phyloP scores from a whole-genome alignment of 2,113 vertebrate species.

The Malaclemys terrapin region DNA sequence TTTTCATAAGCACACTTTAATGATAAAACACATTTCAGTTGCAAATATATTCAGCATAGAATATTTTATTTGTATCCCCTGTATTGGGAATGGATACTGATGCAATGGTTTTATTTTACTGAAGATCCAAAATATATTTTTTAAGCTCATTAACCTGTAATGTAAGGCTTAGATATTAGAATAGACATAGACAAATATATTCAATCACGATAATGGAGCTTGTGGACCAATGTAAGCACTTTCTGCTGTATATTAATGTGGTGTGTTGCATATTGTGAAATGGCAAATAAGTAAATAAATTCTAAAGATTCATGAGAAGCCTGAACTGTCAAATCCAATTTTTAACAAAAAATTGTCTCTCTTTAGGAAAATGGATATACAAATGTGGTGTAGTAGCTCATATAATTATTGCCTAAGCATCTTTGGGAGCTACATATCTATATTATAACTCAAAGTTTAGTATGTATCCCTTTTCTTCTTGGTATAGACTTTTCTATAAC shows the following conservation, averaged over 20 bases:
- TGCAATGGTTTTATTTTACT: background rate
- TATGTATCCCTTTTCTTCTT: background rate
- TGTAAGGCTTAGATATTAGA: constrained; percentile 7
- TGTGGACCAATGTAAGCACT: background rate
- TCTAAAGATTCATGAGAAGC: constrained; percentile 24
- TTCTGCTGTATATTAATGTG: constrained; percentile 7
- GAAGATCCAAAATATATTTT: background rate
- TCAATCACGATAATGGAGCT: constrained; percentile 18
- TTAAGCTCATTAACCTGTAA: constrained; percentile 6
- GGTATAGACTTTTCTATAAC: background rate
- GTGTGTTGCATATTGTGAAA: background rate
- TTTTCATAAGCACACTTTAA: background rate
- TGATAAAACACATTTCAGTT: background rate
- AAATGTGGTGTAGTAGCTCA: background rate
- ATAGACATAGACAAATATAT: constrained; percentile 16
- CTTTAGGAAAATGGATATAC: background rate
- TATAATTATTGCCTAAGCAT: background rate
- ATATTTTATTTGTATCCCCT: background rate
- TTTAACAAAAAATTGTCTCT: background rate
- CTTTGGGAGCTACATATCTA: background rate
- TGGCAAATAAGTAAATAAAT: background rate
- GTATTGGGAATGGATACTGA: background rate
- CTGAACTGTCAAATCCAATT: constrained; percentile 1
- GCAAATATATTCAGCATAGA: background rate
- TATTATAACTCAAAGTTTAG: background rate